Conservation (phyloP, 2,888 invertebrate genomes). For the Euzetes globulus region DNA sequence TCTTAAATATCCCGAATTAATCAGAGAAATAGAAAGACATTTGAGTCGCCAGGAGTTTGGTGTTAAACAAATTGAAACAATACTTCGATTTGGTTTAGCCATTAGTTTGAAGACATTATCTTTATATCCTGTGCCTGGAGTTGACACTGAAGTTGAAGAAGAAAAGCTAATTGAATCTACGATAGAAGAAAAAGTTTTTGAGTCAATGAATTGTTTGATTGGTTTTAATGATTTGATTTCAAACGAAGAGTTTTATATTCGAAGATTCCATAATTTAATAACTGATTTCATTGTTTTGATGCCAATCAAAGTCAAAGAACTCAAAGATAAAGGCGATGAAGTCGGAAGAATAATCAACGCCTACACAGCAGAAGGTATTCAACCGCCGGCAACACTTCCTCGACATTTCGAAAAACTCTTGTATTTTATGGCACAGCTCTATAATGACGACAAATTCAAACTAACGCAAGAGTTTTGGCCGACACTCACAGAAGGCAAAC, state of each 20-base stretch:
- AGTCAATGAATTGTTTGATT: conserved; percentile 65
- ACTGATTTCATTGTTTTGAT: conserved; percentile 87
- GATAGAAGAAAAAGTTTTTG: conserved; percentile 68
- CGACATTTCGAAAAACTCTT: conserved; percentile 77
- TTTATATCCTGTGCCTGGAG: conserved; percentile 44
- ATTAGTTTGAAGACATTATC: conserved; percentile 54
- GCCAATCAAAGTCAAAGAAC: conserved; percentile 80
- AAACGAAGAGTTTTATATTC: conserved; percentile 70
- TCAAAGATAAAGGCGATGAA: conserved; percentile 78
- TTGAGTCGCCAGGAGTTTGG: conserved; percentile 40
- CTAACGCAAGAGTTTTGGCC: conserved; percentile 34
- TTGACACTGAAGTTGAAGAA: conserved; percentile 60
- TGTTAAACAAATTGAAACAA: conserved; percentile 49
- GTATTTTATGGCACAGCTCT: conserved; percentile 51
- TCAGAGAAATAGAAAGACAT: conserved; percentile 52
- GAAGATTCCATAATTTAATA: conserved; percentile 71
- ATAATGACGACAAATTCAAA: conserved; percentile 29
- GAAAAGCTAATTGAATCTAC: conserved; percentile 71
- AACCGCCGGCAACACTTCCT: conserved; percentile 60
- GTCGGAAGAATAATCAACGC: conserved; percentile 62
- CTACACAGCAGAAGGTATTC: conserved; percentile 60
- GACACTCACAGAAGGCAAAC: conserved; percentile 22
- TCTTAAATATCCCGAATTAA: conserved; percentile 41
- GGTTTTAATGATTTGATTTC: conserved; percentile 62
- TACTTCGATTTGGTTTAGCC: conserved; percentile 63